Percentiles rank a stretch among this genome's conserved stretches.
These are phyloP conservation scores for Incurvaria masculella DNA, from an alignment of 2,888 invertebrate species.

Conservation along the genomic window DNA sequence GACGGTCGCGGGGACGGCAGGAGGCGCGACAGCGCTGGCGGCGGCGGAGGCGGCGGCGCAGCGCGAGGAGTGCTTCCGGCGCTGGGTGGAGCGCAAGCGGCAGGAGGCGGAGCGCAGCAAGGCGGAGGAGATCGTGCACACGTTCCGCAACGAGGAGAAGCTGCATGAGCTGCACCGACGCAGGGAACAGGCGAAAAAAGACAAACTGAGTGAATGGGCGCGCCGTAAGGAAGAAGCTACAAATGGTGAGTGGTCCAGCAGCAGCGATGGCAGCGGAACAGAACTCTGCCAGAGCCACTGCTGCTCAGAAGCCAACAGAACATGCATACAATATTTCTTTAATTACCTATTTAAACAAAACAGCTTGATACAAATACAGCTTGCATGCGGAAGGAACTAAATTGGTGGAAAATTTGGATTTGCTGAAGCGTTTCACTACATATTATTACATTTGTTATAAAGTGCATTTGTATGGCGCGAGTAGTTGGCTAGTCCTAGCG, in stretches of 20 bases:
- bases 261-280: no score
- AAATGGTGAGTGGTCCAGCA: constrained; percentile 49
- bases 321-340: no score
- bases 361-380: no score
- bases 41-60: constrained; percentile 38
- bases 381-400: no score
- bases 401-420: no score
- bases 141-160: constrained; percentile 31
- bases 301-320: no score
- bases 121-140: constrained; percentile 41
- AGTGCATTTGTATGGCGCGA: no score
- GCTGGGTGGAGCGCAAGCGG: constrained; percentile 56
- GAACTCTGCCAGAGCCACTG: no score
- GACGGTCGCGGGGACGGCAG: constrained; percentile 27
- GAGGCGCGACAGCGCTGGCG: constrained; percentile 19
- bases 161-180: constrained; percentile 34
- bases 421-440: no score
- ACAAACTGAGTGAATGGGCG: constrained; percentile 55
- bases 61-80: constrained; percentile 45
- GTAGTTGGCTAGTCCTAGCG: no score
- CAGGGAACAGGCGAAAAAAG: constrained; percentile 38
- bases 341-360: no score
- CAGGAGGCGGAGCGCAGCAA: constrained; percentile 30
- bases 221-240: constrained; percentile 56
- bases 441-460: no score